Evolutionary conservation across 2,797 vertebrate genomes (phyloP), one percentile per base, ranked within the genome.

Genomic region (Alca torda): DNA sequence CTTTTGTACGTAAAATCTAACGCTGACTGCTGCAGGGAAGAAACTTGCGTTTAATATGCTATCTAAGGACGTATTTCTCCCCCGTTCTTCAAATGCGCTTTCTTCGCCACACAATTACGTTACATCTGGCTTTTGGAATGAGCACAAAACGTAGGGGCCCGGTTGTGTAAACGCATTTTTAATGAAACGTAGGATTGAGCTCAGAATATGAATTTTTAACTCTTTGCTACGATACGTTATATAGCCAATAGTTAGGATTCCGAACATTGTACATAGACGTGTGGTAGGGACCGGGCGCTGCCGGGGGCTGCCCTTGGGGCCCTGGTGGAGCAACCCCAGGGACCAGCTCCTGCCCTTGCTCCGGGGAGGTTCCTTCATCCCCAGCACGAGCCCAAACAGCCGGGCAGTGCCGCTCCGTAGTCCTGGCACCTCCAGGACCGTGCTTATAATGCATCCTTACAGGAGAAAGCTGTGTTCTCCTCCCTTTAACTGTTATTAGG

Each of bases 71-170:
- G 6, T 53, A 45, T 90, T 94, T 70, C 88, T 93, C 89, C 76
- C 76, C 78, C 84, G 6, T 41, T 93, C 89, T 59, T 94, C 78
- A n/a, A 63, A 65, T 6, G 76, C n/a, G 63, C 65, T 90, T 89
- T 39, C 77, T 59, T 81, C 65, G 30, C 72, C 74, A 54, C 89
- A 33, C 94, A 79, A 4, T 57, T 56, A 8, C 35, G 5, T 93
- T 54, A 18, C 89, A 43, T 89, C 57, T 93, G 57, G 81, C 89
- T 76, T 93, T 88, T 95, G 89, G 70, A 95, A 95, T 1, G 82
- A 97, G 95, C 81, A 37, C 78, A 26, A 35, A 67, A 37, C 10
- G 7, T 7, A 50, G 69, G 92, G 91, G 89, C 84, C 87, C 54
- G 6, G 72, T 61, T 43, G 64, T 51, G 50, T 46, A 46, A 90